Evolutionary conservation across 2,888 invertebrate species (phyloP).

Genomic region (Keiferia lycopersicella): DNA sequence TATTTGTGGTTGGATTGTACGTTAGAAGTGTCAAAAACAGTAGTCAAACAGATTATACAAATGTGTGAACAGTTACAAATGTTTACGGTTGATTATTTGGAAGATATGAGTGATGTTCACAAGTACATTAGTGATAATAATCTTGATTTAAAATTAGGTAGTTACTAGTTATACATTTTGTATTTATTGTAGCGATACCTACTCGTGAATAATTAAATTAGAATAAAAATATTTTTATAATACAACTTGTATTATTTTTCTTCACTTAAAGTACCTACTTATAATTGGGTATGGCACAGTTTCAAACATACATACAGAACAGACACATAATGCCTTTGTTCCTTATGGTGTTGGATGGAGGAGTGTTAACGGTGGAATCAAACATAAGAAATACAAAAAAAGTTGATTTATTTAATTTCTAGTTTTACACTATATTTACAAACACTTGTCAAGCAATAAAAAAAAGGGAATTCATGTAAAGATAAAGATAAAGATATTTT

Average conservation of each 20-base stretch:
- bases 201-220: constrained; percentile 16
- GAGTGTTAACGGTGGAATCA: too few species aligned
- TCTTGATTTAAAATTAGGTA: constrained; percentile 69
- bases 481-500: too few species aligned
- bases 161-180: constrained; percentile 53
- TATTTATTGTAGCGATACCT: constrained; percentile 37
- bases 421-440: constrained; percentile 9
- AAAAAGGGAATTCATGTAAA: not conserved
- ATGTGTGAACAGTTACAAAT: constrained; percentile 60
- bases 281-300: too few species aligned
- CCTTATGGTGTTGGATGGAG: too few species aligned
- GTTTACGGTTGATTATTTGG: constrained; percentile 65
- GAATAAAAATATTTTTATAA: constrained; percentile 42
- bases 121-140: constrained; percentile 67
- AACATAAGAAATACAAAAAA: not conserved
- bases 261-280: not conserved
- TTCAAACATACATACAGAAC: too few species aligned
- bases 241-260: constrained; percentile 31
- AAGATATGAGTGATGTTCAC: constrained; percentile 60
- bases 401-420: constrained; percentile 15
- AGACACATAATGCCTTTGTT: too few species aligned
- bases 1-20: constrained; percentile 75
- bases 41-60: constrained; percentile 64
- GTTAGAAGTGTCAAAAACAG: constrained; percentile 64
- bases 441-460: constrained; percentile 20